Conservation (phyloP, 2,113 vertebrate species). For the Lutjanus erythropterus region DNA sequence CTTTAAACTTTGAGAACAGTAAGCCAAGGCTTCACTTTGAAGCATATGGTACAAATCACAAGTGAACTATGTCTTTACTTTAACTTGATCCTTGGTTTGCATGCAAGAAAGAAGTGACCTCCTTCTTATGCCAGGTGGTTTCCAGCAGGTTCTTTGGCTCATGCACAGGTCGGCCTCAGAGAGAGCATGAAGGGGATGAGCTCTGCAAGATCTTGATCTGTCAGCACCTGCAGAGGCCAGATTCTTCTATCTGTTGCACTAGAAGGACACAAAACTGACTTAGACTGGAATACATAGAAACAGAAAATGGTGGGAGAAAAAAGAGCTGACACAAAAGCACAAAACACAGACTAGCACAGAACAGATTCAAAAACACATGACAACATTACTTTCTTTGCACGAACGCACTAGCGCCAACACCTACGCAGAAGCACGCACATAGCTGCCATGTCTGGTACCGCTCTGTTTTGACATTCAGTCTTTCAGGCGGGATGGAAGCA, state of each 20-base stretch:
- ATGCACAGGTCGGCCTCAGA: constrained; percentile 29
- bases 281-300: not conserved
- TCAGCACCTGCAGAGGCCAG: constrained; percentile 78
- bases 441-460: not conserved
- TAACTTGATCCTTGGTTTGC: constrained; percentile 28
- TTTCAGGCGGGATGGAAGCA: constrained; percentile 32
- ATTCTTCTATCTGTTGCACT: constrained; percentile 82
- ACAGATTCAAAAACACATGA: not conserved
- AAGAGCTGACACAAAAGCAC: not conserved
- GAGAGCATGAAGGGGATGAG: constrained; percentile 57
- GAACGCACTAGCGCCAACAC: constrained; percentile 1
- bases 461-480: constrained; percentile 54
- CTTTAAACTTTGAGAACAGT: not conserved
- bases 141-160: constrained; percentile 64
- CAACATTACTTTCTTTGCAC: not conserved
- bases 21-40: not conserved
- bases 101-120: constrained; percentile 29
- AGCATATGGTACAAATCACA: not conserved
- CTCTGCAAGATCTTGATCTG: constrained; percentile 68
- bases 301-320: not conserved
- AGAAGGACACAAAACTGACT: constrained; percentile 65
- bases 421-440: constrained; percentile 8
- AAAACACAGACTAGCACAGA: not conserved
- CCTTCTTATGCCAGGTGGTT: constrained; percentile 62
- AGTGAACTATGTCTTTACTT: constrained; percentile 9